A percentile compares a stretch with the other conserved stretches of the same genome.
Evolutionary conservation across 2,888 invertebrate species (phyloP).

Genomic region (Villa cingulata): DNA sequence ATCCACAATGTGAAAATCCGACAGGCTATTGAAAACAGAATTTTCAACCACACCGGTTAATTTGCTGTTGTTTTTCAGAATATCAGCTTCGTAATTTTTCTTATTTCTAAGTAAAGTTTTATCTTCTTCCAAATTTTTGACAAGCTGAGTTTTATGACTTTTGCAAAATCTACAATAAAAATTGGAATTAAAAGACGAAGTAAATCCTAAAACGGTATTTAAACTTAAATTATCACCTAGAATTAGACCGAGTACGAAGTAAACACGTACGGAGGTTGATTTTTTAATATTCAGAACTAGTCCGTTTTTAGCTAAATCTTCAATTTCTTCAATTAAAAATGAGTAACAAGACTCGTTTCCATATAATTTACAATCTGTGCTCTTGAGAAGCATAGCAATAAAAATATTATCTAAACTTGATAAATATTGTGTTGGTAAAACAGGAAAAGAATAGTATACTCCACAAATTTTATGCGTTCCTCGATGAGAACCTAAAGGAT

Average conservation of each 20-base stretch:
- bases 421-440: background rate
- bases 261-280: too few species aligned
- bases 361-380: background rate
- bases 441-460: background rate
- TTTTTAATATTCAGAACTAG: too few species aligned
- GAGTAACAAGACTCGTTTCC: too few species aligned
- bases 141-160: background rate
- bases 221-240: background rate
- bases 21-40: too few species aligned
- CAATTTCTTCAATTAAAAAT: too few species aligned
- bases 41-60: too few species aligned
- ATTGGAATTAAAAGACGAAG: background rate
- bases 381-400: background rate
- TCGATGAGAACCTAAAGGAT: background rate
- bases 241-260: background rate
- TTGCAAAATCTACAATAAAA: background rate
- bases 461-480: background rate
- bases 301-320: too few species aligned
- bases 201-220: background rate
- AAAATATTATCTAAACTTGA: background rate
- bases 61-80: too few species aligned
- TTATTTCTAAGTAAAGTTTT: too few species aligned
- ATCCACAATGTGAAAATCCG: too few species aligned
- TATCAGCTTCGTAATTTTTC: too few species aligned
- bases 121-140: background rate